Conservation (phyloP, 2,888 invertebrate species). For the Nephrocerus scutellatus region DNA sequence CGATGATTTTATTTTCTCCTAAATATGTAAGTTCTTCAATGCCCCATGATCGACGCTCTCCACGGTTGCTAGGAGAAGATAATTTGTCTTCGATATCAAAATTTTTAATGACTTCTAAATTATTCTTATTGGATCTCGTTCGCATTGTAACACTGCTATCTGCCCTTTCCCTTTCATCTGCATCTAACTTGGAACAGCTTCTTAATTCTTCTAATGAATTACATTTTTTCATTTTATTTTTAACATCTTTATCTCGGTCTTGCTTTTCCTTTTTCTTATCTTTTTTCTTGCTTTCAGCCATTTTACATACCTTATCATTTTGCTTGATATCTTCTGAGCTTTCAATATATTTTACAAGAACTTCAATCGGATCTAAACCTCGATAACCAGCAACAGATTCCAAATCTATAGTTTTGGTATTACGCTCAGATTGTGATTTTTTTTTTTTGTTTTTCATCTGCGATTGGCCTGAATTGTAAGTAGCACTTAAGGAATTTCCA, state of each 20-base stretch:
- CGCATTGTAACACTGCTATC: slow-evolving; percentile 40
- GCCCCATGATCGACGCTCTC: slow-evolving; percentile 61
- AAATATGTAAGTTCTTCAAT: slow-evolving; percentile 55
- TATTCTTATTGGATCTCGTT: slow-evolving; percentile 27
- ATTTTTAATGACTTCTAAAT: too few species aligned
- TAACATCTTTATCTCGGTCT: slow-evolving; percentile 41
- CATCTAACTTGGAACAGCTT: slow-evolving; percentile 67
- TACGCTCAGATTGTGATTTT: slow-evolving; percentile 53
- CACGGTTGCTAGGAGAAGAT: slow-evolving; percentile 28
- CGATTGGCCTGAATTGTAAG: slow-evolving; percentile 49
- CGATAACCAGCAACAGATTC: slow-evolving; percentile 70
- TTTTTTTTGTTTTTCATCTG: slow-evolving; percentile 57
- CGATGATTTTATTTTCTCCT: slow-evolving; percentile 25
- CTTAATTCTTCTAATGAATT: slow-evolving; percentile 72
- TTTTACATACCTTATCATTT: slow-evolving; percentile 43
- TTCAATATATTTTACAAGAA: slow-evolving; percentile 71
- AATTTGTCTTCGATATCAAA: slow-evolving; percentile 16
- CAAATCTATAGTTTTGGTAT: slow-evolving; percentile 47
- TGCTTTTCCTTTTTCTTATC: slow-evolving; percentile 49
- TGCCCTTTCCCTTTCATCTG: slow-evolving; percentile 51
- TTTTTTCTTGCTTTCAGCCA: slow-evolving; percentile 44
- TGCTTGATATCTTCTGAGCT: slow-evolving; percentile 51
- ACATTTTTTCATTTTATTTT: slow-evolving; percentile 56
- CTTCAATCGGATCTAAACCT: slow-evolving; percentile 69
- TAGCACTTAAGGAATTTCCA: slow-evolving; percentile 59